Evolutionary conservation across 2,888 invertebrate genomes (phyloP), one percentile per base, ranked within the genome.

Genomic region (Epirrita christyi): DNA sequence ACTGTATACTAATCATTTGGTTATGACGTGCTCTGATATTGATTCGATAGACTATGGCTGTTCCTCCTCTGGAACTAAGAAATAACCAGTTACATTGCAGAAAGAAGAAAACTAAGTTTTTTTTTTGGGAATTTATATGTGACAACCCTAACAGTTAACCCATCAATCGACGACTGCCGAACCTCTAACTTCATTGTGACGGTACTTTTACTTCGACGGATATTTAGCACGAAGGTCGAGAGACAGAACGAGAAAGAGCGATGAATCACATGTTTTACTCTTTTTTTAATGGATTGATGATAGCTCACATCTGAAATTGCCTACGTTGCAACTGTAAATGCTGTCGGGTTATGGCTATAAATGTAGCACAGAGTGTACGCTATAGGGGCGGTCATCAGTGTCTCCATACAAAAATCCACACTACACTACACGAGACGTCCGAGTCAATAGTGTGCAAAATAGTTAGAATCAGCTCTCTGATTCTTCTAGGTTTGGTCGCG

Each of bases 141-240:
- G 55, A 14, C 53, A 63, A 44, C 59, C 63, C 61, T 65, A 53
- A 38, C n/a, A 21, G 15, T 8, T 14, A n/a, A 50, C 38, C 56
- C 57, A 46, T 43, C 53, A 59, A 61, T 62, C 49, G 56, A 51
- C 49, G 59, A 59, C 52, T 55, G 58, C 52, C 44, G 54, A 53
- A 52, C 53, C 62, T 57, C 56, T 57, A 61, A 61, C 62, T 61
- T 64, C 53, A 63, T 63, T 63, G 59, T 62, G 57, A 52, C 55
- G 41, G 53, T 34, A 55, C 42, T 49, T 54, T 45, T 53, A 42
- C 54, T 57, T 50, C 54, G 54, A 55, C 46, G 47, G 55, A 49
- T 56, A 55, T 57, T 56, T 63, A 61, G 46, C 50, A 44, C 55
- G 44, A 55, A 55, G 50, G 28, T 40, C 47, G 50, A 51, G 47